phyloP scores from a whole-genome alignment of 1,140 invertebrate genomes.

The Aethina tumida region DNA sequence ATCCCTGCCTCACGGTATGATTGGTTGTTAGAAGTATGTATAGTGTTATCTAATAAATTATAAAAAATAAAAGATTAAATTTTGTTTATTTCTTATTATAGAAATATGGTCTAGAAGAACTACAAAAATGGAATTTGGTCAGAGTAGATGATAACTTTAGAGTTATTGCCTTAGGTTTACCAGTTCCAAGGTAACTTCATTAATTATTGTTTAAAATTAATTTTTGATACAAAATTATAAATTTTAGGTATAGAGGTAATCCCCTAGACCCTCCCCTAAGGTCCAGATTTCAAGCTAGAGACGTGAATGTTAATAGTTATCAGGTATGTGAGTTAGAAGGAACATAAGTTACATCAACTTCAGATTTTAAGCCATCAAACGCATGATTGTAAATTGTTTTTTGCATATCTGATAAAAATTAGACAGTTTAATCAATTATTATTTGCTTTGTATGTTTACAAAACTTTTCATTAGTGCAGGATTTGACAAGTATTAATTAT shows the following conservation, averaged over 20 bases:
- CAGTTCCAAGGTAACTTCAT: slow-evolving; percentile 55
- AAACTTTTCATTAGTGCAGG: no score
- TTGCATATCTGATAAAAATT: no score
- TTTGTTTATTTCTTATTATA: slow-evolving; percentile 34
- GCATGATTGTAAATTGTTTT: no score
- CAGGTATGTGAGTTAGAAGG: no score
- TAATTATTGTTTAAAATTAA: slow-evolving; percentile 1
- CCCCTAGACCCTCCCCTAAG: slow-evolving; percentile 90
- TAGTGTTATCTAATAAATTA: slow-evolving; percentile 2
- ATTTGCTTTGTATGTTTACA: no score
- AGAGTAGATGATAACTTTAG: slow-evolving; percentile 86
- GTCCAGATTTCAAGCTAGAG: slow-evolving; percentile 88
- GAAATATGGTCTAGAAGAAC: slow-evolving; percentile 66
- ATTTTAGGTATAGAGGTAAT: slow-evolving; percentile 68
- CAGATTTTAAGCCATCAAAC: no score
- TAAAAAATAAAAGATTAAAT: slow-evolving; percentile 1
- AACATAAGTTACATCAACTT: no score
- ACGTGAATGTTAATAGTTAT: slow-evolving; percentile 55
- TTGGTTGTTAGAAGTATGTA: slow-evolving; percentile 67
- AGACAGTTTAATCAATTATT: no score
- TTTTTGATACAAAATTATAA: slow-evolving; percentile 9
- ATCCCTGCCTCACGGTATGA: slow-evolving; percentile 84
- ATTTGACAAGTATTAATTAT: no score
- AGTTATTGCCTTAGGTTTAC: slow-evolving; percentile 82
- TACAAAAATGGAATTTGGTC: slow-evolving; percentile 80